A percentile compares a stretch with the other conserved stretches of the same genome.
These are phyloP conservation scores for Muscidifurax raptorellus DNA, from an alignment of 1,140 invertebrate species.

Conservation along the genomic window DNA sequence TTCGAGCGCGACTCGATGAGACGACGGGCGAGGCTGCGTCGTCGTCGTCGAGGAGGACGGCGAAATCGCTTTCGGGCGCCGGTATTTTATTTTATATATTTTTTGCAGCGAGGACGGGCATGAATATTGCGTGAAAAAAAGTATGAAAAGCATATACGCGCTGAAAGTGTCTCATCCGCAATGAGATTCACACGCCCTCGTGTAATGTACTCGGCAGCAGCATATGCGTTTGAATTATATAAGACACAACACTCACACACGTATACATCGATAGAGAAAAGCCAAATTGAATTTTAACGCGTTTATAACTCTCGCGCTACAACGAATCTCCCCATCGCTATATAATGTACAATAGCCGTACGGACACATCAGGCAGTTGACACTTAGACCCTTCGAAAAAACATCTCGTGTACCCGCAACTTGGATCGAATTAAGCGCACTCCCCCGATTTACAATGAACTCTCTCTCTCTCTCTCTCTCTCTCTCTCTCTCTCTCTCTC, in stretches of 20 bases:
- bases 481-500: neutral
- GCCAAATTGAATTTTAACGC: neutral
- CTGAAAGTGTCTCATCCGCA: too few species aligned
- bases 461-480: neutral
- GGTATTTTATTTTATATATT: neutral
- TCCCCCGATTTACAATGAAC: neutral
- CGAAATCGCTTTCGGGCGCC: slow-evolving; percentile 36
- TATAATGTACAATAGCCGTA: neutral
- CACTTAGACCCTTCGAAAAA: neutral
- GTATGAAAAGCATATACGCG: neutral
- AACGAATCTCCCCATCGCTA: too few species aligned
- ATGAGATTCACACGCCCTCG: too few species aligned
- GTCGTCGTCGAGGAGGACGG: slow-evolving; percentile 5
- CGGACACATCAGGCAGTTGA: neutral
- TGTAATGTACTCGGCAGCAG: too few species aligned
- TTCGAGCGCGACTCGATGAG: slow-evolving; percentile 58
- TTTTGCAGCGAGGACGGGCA: neutral
- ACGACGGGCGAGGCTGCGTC: neutral
- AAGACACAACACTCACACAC: too few species aligned
- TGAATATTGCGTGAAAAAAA: neutral
- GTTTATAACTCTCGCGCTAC: neutral
- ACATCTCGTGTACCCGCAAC: neutral
- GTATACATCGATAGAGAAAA: too few species aligned
- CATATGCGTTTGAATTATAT: neutral
- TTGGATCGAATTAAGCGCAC: slow-evolving; percentile 17